These are phyloP conservation scores for Rhagonycha lutea DNA, from an alignment of 2,888 invertebrate genomes.

Conservation along the genomic window DNA sequence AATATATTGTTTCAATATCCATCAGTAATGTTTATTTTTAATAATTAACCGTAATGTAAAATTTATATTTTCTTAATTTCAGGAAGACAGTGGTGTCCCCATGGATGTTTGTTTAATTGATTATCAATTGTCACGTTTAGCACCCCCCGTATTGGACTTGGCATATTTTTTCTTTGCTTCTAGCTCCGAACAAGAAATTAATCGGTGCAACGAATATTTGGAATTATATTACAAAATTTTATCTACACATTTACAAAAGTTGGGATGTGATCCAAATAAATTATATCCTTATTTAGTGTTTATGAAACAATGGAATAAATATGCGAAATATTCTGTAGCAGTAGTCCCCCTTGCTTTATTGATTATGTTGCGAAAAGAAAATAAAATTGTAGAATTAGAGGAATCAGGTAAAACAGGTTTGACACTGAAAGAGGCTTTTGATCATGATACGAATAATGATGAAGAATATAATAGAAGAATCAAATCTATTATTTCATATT, in stretches of 20 bases:
- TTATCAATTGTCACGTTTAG: slow-evolving; percentile 30
- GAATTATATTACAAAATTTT: slow-evolving; percentile 42
- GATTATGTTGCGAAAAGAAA: background rate
- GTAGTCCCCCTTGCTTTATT: slow-evolving; percentile 10
- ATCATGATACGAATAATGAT: background rate
- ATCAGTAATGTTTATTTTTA: slow-evolving; percentile 34
- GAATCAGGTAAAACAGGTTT: background rate
- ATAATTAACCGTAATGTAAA: background rate
- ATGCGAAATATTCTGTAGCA: slow-evolving; percentile 28
- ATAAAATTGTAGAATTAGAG: background rate
- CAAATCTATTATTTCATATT: background rate
- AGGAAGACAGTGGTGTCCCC: background rate
- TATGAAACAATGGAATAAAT: slow-evolving; percentile 33
- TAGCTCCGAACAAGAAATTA: slow-evolving; percentile 34
- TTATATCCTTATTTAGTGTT: slow-evolving; percentile 41
- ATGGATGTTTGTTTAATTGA: slow-evolving; percentile 25
- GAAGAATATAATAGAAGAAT: background rate
- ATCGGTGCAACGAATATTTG: slow-evolving; percentile 40
- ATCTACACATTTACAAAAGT: slow-evolving; percentile 32
- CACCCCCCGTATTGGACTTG: slow-evolving; percentile 41
- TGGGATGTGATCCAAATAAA: slow-evolving; percentile 40
- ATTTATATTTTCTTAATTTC: background rate
- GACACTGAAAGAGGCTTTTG: background rate
- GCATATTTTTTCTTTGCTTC: slow-evolving; percentile 42
- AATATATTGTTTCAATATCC: slow-evolving; percentile 46